Conservation (phyloP, 23 tunicate genomes). For the Styela plicata region DNA sequence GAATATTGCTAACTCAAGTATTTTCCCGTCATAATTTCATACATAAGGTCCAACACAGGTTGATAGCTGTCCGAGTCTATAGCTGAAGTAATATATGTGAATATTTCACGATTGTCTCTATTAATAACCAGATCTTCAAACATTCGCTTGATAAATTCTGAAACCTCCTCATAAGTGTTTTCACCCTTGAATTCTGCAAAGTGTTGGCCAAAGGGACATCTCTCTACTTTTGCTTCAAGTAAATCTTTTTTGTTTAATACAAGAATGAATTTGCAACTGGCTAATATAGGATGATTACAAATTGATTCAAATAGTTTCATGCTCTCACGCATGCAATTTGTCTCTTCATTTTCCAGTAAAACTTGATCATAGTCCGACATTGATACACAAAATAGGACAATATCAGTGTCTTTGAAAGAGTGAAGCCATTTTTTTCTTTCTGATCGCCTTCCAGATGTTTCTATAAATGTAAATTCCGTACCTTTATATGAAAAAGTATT, state of each 20-base stretch:
- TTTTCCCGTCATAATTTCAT: slow-evolving; percentile 68
- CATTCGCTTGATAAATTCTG: slow-evolving; percentile 24
- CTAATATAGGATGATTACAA: slow-evolving; percentile 37
- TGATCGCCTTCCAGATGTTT: slow-evolving; percentile 49
- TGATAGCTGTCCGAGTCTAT: slow-evolving; percentile 69
- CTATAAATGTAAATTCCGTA: slow-evolving; percentile 37
- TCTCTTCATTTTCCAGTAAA: slow-evolving; percentile 47
- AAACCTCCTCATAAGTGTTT: slow-evolving; percentile 26
- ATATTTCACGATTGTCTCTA: slow-evolving; percentile 61
- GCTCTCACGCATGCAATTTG: slow-evolving; percentile 42
- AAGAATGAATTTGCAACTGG: slow-evolving; percentile 29
- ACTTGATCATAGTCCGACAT: slow-evolving; percentile 54
- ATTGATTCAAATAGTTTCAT: slow-evolving; percentile 53
- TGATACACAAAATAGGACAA: slow-evolving; percentile 51
- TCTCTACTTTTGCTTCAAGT: slow-evolving; percentile 37
- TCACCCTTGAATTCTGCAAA: slow-evolving; percentile 49
- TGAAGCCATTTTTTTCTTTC: slow-evolving; percentile 66
- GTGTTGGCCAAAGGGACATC: slow-evolving; percentile 37
- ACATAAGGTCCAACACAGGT: slow-evolving; percentile 70
- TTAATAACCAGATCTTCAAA: slow-evolving; percentile 54
- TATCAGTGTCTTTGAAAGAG: slow-evolving; percentile 51
- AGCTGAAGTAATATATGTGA: slow-evolving; percentile 77
- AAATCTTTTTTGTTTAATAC: slow-evolving; percentile 57
- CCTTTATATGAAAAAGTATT: slow-evolving; percentile 57
- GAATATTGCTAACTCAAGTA: too few species aligned